Conservation (phyloP, 2,113 vertebrate genomes). For the Myodes glareolus region DNA sequence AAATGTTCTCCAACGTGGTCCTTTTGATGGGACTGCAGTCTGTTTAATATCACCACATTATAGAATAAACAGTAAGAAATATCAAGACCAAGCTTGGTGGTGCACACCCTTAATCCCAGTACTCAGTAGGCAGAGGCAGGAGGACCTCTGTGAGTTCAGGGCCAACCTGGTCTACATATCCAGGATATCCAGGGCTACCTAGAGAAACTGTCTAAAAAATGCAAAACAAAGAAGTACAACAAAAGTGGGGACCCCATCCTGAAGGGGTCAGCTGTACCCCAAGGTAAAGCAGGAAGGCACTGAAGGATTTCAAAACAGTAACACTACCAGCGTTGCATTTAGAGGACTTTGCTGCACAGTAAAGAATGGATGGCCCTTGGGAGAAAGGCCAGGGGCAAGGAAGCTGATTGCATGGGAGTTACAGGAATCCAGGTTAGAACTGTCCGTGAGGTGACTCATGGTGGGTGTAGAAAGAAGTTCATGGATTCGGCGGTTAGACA, state of each 20-base stretch:
- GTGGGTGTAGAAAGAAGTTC: background rate
- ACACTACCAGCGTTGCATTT: background rate
- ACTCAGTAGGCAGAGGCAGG: background rate
- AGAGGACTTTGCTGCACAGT: background rate
- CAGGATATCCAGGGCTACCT: background rate
- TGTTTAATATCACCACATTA: background rate
- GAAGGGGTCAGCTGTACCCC: background rate
- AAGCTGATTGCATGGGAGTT: background rate
- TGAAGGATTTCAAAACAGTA: background rate
- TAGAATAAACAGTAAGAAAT: background rate
- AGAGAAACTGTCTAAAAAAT: background rate
- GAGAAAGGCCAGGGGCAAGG: background rate
- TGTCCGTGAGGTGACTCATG: background rate
- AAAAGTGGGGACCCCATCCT: background rate
- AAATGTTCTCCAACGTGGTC: background rate
- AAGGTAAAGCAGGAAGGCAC: background rate
- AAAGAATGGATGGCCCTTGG: background rate
- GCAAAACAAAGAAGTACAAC: background rate
- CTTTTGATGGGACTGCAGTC: background rate
- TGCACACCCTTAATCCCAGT: background rate
- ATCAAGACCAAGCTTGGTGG: background rate
- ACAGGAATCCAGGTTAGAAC: background rate
- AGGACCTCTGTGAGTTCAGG: background rate
- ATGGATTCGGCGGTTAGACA: background rate
- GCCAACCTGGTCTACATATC: background rate